A percentile compares a stretch with the other conserved stretches of the same genome.
Conservation (phyloP, 2,888 invertebrate genomes). For the Cheilosia vernalis region DNA sequence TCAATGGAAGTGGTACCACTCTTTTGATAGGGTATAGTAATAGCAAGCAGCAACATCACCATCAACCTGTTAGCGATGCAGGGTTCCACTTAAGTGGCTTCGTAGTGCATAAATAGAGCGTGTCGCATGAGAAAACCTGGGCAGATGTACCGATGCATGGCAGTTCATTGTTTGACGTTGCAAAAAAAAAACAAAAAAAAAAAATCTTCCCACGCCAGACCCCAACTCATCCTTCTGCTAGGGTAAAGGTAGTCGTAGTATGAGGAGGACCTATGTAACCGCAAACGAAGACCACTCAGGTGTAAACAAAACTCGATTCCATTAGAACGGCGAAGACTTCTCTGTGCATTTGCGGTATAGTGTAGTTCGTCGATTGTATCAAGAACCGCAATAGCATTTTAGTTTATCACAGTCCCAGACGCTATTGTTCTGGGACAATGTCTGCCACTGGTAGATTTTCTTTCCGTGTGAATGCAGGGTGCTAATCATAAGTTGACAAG, state of each 20-base stretch:
- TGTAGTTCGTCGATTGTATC: conserved; percentile 36
- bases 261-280: conserved; percentile 31
- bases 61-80: conserved; percentile 64
- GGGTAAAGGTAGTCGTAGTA: not conserved
- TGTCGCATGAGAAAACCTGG: conserved; percentile 55
- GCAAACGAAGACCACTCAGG: conserved; percentile 57
- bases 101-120: conserved; percentile 64
- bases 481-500: conserved; percentile 17
- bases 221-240: conserved; percentile 33
- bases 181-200: conserved; percentile 4
- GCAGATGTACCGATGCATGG: conserved; percentile 61
- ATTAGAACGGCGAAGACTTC: conserved; percentile 19
- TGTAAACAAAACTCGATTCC: conserved; percentile 66
- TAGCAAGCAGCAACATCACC: not conserved
- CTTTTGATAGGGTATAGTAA: conserved; percentile 8
- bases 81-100: conserved; percentile 67
- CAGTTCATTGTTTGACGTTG: conserved; percentile 33
- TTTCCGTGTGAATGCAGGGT: not conserved
- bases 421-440: conserved; percentile 23
- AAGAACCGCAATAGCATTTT: conserved; percentile 33
- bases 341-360: not conserved
- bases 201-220: conserved; percentile 65
- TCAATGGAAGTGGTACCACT: conserved; percentile 30
- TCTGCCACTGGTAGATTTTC: conserved; percentile 4
- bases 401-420: conserved; percentile 44